Percentiles rank a stretch among this genome's conserved stretches.
These are phyloP conservation scores for Neopelma chrysocephalum DNA, from an alignment of 2,797 vertebrate genomes.

Conservation along the genomic window DNA sequence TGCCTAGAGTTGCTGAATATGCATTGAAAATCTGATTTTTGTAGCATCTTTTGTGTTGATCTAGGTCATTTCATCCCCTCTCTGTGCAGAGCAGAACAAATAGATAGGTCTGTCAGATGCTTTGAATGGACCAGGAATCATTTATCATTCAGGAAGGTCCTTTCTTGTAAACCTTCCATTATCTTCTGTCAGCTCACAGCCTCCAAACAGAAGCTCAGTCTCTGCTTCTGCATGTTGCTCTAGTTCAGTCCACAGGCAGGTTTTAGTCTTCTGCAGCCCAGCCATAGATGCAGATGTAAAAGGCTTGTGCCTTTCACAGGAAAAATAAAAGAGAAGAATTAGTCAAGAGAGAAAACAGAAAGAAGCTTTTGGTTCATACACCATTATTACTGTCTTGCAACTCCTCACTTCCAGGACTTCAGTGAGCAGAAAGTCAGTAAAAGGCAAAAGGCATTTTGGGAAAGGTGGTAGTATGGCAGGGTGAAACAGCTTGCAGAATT, in stretches of 20 bases:
- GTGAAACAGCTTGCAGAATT: background rate
- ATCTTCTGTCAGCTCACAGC: background rate
- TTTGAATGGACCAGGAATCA: background rate
- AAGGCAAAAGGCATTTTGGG: background rate
- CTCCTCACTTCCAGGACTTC: background rate
- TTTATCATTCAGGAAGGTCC: background rate
- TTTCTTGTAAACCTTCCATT: background rate
- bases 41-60: background rate
- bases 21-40: constrained; percentile 5
- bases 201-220: background rate
- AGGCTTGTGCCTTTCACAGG: background rate
- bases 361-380: background rate
- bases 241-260: background rate
- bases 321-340: fast-evolving
- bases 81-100: background rate
- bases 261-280: background rate
- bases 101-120: background rate
- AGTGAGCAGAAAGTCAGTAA: background rate
- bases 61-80: background rate
- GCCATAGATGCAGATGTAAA: background rate
- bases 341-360: background rate
- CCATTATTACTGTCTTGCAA: background rate
- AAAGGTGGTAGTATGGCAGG: background rate
- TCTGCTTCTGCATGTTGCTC: background rate
- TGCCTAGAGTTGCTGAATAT: constrained; percentile 5